Base-by-base conservation (phyloP, 2,113 vertebrate species). In the Carassius gibelio region DNA sequence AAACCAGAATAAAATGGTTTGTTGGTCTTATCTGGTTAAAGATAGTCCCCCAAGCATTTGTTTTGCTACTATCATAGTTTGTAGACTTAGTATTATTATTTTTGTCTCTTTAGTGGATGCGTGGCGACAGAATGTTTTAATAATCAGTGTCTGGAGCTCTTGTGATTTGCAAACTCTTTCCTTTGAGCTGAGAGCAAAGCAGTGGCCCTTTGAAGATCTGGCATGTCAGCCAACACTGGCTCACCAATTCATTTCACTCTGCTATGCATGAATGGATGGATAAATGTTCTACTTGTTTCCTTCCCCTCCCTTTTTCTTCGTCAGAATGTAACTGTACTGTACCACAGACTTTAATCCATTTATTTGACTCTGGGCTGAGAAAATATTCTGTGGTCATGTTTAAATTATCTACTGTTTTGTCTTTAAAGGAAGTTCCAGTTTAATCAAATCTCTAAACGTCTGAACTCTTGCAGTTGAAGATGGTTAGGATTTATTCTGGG, bases 181-280 rank as follows among this genome's bases (percentile, higher is more conserved):
- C 10, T 69, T 52, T 81, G 14, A 81, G 62, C 26, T 68, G 45
- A 52, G 80, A 69, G 61, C 23, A 52, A 52, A 50, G 80, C 80
- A 14, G 17, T 34, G 64, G 26, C 42, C 26, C 68, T 83, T 83
- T 59, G 66, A 74, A 83, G 30, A 72, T 72, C 81, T 71, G 19
- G 57, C 52, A 38, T 36, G 34, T 72, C 50, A 57, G 64, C 64
- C 52, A 83, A 57, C 81, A 83, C 48, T 83, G 34, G 81, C 21
- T 83, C 26, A 83, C 81, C 81, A 83, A 83, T 83, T 83, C 26
- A 42, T 55, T 83, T 71, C 64, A 57, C 34, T 71, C 23, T 59
- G 50, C 23, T 55, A 72, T 42, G 81, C 81, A 83, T 83, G 66
- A 59, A 82, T 71, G 80, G 14, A n/a, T 68, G 38, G 64, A 72